Evolutionary conservation across 2,888 invertebrate species (phyloP).

Genomic region (Oxytorus armatus): DNA sequence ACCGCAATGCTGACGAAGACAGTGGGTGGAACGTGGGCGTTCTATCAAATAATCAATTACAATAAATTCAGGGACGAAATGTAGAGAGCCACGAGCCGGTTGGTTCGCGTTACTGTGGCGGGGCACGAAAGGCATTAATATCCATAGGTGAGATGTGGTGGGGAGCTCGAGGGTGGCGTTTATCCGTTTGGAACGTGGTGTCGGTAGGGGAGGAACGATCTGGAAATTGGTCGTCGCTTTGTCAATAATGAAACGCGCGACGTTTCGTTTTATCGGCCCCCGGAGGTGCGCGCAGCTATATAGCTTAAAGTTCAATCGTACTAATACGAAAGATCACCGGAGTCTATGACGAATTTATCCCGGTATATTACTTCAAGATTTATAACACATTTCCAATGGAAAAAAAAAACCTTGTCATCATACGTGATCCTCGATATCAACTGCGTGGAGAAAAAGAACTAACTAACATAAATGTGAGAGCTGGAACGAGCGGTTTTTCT

Average conservation of each 20-base stretch:
- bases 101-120: constrained; percentile 74
- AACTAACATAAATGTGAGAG: too few relatives aligned
- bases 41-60: constrained; percentile 79
- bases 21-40: constrained; percentile 71
- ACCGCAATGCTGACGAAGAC: constrained; percentile 69
- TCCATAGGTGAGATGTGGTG: constrained; percentile 71
- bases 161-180: constrained; percentile 44
- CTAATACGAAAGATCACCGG: constrained; percentile 64
- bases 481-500: too few relatives aligned
- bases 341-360: constrained; percentile 18
- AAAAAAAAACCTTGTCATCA: too few relatives aligned
- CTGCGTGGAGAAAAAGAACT: too few relatives aligned
- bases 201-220: constrained; percentile 26
- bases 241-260: constrained; percentile 77
- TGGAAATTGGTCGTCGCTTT: constrained; percentile 68
- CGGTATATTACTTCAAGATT: background rate
- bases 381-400: constrained; percentile 10
- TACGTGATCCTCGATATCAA: too few relatives aligned
- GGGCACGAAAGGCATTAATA: constrained; percentile 79
- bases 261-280: constrained; percentile 79
- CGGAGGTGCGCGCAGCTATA: constrained; percentile 68
- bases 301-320: constrained; percentile 64
- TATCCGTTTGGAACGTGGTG: constrained; percentile 24
- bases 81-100: constrained; percentile 40
- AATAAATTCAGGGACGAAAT: constrained; percentile 77